Conservation (phyloP, 2,113 vertebrate species). For the Elgaria multicarinata region DNA sequence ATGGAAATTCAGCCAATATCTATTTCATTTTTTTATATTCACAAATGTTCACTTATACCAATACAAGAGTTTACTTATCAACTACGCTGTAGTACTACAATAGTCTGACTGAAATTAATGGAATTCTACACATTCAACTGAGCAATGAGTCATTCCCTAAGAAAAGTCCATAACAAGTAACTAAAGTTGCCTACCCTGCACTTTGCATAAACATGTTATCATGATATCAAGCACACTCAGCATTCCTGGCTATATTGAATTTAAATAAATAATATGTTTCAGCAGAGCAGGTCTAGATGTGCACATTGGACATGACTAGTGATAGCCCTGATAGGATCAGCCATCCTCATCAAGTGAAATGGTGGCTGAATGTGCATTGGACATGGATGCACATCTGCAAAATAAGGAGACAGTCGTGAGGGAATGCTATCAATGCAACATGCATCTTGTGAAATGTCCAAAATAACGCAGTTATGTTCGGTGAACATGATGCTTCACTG, state of each 20-base stretch:
- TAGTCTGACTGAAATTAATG: background rate
- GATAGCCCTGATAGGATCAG: background rate
- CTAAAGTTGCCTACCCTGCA: background rate
- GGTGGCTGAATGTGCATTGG: background rate
- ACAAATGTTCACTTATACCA: background rate
- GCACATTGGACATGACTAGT: background rate
- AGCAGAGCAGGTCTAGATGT: background rate
- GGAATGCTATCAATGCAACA: background rate
- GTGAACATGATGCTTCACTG: background rate
- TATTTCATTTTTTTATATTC: constrained; percentile 10
- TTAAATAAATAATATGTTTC: constrained; percentile 22
- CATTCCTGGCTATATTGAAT: constrained; percentile 1
- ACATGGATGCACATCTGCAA: background rate
- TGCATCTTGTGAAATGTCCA: background rate
- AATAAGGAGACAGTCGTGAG: background rate
- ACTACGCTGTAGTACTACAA: background rate
- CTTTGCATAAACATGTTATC: background rate
- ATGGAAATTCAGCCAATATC: too few relatives aligned
- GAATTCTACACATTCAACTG: background rate
- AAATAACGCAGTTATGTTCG: background rate
- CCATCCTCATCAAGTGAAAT: background rate
- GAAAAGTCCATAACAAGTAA: constrained; percentile 2
- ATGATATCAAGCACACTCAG: background rate
- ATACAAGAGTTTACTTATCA: too few relatives aligned
- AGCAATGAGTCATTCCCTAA: background rate